phyloP scores from a whole-genome alignment of 2,113 vertebrate genomes.

The Microcebus tavaratra region DNA sequence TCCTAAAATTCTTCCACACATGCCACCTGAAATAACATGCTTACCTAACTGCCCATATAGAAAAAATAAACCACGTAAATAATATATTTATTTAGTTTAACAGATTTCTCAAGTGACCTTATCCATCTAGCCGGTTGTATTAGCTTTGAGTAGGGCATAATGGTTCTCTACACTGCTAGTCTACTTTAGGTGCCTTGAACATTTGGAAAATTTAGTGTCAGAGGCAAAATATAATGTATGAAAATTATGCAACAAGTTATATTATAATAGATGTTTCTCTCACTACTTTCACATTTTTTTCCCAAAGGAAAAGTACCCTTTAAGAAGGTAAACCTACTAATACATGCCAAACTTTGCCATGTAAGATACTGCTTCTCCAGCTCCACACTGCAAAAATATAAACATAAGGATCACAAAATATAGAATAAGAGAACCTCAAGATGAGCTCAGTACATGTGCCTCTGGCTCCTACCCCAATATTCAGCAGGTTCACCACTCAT shows the following conservation, averaged over 20 bases:
- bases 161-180: neutral
- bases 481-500: neutral
- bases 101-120: slow-evolving; percentile 52
- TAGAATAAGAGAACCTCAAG: neutral
- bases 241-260: slow-evolving; percentile 30
- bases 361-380: neutral
- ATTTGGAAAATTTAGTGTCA: slow-evolving; percentile 35
- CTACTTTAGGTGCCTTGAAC: neutral
- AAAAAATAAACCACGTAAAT: slow-evolving; percentile 67
- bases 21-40: slow-evolving; percentile 74
- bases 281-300: neutral
- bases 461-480: neutral
- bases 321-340: neutral
- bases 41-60: slow-evolving; percentile 53
- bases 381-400: neutral
- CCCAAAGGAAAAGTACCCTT: neutral
- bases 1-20: slow-evolving; percentile 37
- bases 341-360: neutral
- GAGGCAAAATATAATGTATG: neutral
- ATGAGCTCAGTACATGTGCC: neutral
- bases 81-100: slow-evolving; percentile 57
- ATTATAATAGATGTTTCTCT: neutral
- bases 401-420: neutral
- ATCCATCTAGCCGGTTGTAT: neutral
- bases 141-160: neutral